phyloP scores from a whole-genome alignment of 2,888 invertebrate species.

The Thera obeliscata region DNA sequence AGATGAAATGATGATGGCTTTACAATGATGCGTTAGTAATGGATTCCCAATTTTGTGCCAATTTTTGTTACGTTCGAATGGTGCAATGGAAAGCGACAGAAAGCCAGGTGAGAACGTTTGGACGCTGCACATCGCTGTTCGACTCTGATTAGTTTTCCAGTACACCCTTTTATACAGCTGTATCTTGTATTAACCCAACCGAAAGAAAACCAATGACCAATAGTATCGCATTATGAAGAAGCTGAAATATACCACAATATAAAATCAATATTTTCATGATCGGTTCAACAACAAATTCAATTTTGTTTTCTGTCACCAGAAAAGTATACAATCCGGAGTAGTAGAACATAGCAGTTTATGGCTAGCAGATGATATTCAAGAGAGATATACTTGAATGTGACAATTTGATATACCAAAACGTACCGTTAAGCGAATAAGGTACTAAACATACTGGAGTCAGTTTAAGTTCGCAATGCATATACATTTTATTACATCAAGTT shows the following conservation, averaged over 20 bases:
- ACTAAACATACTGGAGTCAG: neutral
- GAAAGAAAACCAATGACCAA: slow-evolving; percentile 84
- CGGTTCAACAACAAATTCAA: slow-evolving; percentile 53
- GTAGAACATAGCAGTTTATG: slow-evolving; percentile 16
- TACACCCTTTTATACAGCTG: slow-evolving; percentile 82
- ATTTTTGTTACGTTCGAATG: slow-evolving; percentile 78
- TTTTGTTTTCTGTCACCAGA: slow-evolving; percentile 51
- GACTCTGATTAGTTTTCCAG: slow-evolving; percentile 80
- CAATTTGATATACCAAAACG: slow-evolving; percentile 24
- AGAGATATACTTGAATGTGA: slow-evolving; percentile 12
- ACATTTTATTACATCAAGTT: slow-evolving; percentile 4
- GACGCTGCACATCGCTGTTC: slow-evolving; percentile 67
- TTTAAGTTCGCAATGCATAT: no score
- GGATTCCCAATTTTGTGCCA: slow-evolving; percentile 82
- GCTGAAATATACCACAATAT: slow-evolving; percentile 83
- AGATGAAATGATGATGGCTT: slow-evolving; percentile 78
- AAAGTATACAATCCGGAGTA: slow-evolving; percentile 38
- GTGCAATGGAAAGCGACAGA: slow-evolving; percentile 84
- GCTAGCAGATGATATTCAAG: slow-evolving; percentile 21
- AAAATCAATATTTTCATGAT: slow-evolving; percentile 64
- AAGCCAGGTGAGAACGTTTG: slow-evolving; percentile 73
- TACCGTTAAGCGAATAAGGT: neutral
- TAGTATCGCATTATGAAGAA: slow-evolving; percentile 81
- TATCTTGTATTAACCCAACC: slow-evolving; percentile 85
- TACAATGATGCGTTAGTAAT: slow-evolving; percentile 84